These are phyloP conservation scores for Thecophora atra DNA, from an alignment of 2,888 invertebrate species.

Conservation along the genomic window DNA sequence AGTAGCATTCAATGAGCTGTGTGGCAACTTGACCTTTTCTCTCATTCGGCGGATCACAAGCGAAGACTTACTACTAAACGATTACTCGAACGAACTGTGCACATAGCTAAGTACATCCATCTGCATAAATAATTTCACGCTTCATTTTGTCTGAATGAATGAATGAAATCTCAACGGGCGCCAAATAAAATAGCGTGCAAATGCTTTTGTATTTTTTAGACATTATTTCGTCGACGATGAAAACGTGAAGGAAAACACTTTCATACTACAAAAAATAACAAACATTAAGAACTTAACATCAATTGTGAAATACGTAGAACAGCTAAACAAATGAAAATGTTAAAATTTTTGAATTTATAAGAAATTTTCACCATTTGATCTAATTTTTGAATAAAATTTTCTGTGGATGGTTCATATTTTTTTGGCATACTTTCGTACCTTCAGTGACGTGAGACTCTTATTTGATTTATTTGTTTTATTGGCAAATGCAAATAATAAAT, in stretches of 20 bases:
- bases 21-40: conserved; percentile 9
- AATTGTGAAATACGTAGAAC: background rate
- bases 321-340: background rate
- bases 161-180: conserved; percentile 18
- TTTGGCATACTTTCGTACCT: background rate
- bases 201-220: background rate
- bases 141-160: conserved; percentile 1
- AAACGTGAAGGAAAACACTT: background rate
- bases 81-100: background rate
- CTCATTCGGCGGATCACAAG: conserved; percentile 5
- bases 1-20: background rate
- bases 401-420: background rate
- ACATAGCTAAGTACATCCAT: background rate
- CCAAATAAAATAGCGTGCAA: conserved; percentile 27
- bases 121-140: conserved; percentile 15
- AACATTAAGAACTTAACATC: background rate
- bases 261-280: background rate
- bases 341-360: background rate
- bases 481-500: background rate
- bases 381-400: background rate
- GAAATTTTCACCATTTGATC: background rate
- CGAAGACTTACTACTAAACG: background rate
- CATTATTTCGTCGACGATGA: background rate
- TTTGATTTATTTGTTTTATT: background rate
- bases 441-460: background rate